Conservation (phyloP, 2,888 invertebrate genomes). For the Hirtodrosophila confusa region DNA sequence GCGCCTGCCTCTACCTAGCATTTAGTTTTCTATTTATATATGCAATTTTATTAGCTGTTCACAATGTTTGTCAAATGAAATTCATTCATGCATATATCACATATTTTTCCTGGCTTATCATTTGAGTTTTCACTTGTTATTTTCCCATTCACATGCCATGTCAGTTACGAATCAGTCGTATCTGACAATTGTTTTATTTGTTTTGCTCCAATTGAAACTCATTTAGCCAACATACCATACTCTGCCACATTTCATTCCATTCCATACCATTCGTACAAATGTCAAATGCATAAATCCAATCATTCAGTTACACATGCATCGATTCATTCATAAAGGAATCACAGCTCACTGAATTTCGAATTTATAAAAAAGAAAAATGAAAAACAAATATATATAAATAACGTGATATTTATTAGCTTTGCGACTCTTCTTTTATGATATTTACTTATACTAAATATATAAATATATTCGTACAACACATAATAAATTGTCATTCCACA, state of each 20-base stretch:
- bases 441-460: conserved; percentile 11
- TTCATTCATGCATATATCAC: conserved; percentile 36
- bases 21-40: conserved; percentile 14
- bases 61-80: conserved; percentile 21
- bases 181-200: conserved; percentile 30
- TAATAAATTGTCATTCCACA: conserved; percentile 1
- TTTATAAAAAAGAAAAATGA: conserved; percentile 11
- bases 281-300: conserved; percentile 59
- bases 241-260: neutral
- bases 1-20: conserved; percentile 40
- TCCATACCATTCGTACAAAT: conserved; percentile 20
- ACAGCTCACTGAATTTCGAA: conserved; percentile 50
- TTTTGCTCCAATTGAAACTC: conserved; percentile 32
- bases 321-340: conserved; percentile 40
- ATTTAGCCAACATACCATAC: conserved; percentile 31
- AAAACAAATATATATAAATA: conserved; percentile 3
- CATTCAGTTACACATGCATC: conserved; percentile 48
- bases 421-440: conserved; percentile 31
- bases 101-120: conserved; percentile 28
- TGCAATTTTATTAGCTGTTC: conserved; percentile 46
- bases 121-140: conserved; percentile 28
- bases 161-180: neutral
- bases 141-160: neutral
- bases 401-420: conserved; percentile 31
- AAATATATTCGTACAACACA: neutral